phyloP scores from a whole-genome alignment of 2,888 invertebrate genomes.

The Campopleginae sp. region DNA sequence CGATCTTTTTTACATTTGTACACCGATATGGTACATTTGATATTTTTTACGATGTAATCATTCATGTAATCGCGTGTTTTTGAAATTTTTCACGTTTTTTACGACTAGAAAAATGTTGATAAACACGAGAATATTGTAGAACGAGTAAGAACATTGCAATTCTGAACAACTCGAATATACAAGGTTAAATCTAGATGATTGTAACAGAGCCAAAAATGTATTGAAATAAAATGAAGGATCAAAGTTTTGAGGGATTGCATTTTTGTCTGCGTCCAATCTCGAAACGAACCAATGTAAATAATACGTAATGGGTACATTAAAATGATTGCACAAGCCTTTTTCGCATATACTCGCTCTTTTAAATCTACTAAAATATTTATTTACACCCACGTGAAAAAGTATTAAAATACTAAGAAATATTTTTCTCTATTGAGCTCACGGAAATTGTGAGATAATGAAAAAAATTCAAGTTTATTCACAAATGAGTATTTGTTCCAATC shows the following conservation, averaged over 20 bases:
- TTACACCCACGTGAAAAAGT: constrained; percentile 31
- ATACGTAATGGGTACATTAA: constrained; percentile 40
- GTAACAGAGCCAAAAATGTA: background rate
- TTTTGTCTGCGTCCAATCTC: constrained; percentile 43
- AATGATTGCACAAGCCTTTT: constrained; percentile 16
- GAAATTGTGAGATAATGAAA: background rate
- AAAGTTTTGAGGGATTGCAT: background rate
- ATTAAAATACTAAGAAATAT: constrained; percentile 2
- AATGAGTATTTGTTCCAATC: background rate
- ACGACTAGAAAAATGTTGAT: background rate
- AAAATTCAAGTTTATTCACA: background rate
- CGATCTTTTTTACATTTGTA: constrained; percentile 36
- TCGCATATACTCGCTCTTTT: constrained; percentile 3
- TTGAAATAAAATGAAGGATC: background rate
- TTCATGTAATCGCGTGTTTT: constrained; percentile 17
- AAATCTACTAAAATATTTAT: constrained; percentile 18
- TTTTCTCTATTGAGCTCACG: constrained; percentile 1
- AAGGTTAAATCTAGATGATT: background rate
- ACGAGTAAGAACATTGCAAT: background rate
- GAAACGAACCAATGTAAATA: constrained; percentile 59
- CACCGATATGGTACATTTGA: constrained; percentile 45
- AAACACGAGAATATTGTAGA: background rate
- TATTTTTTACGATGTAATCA: constrained; percentile 17
- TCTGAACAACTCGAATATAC: background rate
- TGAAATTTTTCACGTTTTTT: constrained; percentile 9